A percentile compares a stretch with the other conserved stretches of the same genome.
These are phyloP conservation scores for Nothobranchius kuhntae DNA, from an alignment of 2,113 vertebrate species.

Conservation along the genomic window DNA sequence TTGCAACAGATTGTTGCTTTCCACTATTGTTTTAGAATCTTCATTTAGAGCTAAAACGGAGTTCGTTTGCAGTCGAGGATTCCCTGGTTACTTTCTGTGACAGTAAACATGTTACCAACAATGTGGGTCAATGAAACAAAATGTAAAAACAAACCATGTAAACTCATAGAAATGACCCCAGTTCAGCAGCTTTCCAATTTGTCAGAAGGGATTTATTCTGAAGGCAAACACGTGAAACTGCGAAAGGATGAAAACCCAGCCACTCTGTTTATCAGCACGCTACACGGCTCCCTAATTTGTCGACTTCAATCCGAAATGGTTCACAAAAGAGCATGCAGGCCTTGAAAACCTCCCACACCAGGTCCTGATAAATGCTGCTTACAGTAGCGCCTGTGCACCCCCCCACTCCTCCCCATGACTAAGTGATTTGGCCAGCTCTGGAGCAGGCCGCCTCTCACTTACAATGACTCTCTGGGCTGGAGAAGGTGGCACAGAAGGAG, in stretches of 20 bases:
- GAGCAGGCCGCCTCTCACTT: conserved; percentile 63
- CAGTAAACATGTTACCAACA: conserved; percentile 28
- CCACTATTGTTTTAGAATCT: too few species aligned
- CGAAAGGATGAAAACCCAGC: conserved; percentile 16
- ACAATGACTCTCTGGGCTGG: conserved; percentile 62
- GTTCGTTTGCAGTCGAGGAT: too few species aligned
- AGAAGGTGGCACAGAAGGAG: conserved; percentile 56
- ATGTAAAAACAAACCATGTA: conserved; percentile 38
- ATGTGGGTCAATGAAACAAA: conserved; percentile 25
- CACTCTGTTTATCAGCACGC: conserved; percentile 34
- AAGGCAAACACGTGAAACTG: conserved; percentile 56
- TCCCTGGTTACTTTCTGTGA: conserved; percentile 11
- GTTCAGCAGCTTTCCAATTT: conserved; percentile 45
- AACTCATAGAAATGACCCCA: conserved; percentile 39
- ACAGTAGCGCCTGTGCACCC: conserved; percentile 57
- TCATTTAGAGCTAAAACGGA: too few species aligned
- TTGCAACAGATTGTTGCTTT: background rate
- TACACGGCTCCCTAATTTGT: conserved; percentile 67
- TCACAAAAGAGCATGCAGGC: conserved; percentile 62
- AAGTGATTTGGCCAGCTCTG: conserved; percentile 73
- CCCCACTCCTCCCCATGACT: conserved; percentile 68
- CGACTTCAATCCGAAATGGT: conserved; percentile 57
- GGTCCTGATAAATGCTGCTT: conserved; percentile 57
- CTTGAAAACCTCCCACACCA: conserved; percentile 59
- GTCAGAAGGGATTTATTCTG: conserved; percentile 66